Evolutionary conservation across 2,888 invertebrate species (phyloP), one percentile per base, ranked within the genome.

Genomic region (Pardosa pseudoannulata): DNA sequence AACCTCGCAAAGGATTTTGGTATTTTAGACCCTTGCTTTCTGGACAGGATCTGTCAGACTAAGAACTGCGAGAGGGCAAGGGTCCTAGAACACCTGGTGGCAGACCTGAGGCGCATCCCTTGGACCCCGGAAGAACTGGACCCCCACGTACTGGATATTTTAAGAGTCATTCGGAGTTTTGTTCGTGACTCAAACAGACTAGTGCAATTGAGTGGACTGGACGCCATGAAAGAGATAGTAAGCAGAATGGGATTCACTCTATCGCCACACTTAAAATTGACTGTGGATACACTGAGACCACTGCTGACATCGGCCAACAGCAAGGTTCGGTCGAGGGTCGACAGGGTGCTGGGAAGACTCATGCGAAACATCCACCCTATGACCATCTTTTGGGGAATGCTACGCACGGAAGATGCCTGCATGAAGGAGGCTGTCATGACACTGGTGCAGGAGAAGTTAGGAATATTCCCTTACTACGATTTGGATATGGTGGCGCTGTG

Each of bases 321-420:
- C 13, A 62, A 82, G 19, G 41, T 82, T n/a, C 41, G 41, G 23
- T n/a, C 13, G 9, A 78, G 67, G 19, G 32, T 67, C 13, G 50
- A 78, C 1, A 71, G 36, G 23, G n/a, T 78, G n/a, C 27, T 78
- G 0, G 19, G 65, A 23, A 78, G 39, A 23, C 56, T 83, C 3
- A 76, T 83, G 83, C 27, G 65, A n/a, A 39, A 29, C 3, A 28
- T 83, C 11, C 83, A 83, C 46, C 83, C 83, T 0, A 76, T 78
- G 83, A 72, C 83, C 0, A 41, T 83, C 0, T 32, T 78, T 2
- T 78, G 71, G 76, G 78, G 72, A 29, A 11, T 83, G 7, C 32
- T 83, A 13, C 41, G 65, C 0, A 65, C 36, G 1, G 28, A 23
- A 16, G 36, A 75, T 0, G 1, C 46, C 1, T 29, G 23, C 0